phyloP scores from a whole-genome alignment of 1,140 invertebrate genomes.

The Cydia pomonella region DNA sequence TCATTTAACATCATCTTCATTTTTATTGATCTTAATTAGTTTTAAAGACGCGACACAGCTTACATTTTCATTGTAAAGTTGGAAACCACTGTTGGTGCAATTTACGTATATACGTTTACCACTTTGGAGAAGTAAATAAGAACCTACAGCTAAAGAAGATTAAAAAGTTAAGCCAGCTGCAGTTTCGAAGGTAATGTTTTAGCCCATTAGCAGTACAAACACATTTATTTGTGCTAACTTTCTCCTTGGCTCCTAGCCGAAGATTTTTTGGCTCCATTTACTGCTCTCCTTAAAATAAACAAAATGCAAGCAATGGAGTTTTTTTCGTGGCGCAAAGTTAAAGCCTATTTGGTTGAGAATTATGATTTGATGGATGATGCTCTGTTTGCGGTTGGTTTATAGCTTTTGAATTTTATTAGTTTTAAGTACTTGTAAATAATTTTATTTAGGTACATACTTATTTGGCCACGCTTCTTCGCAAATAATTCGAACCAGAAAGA shows the following conservation, averaged over 20 bases:
- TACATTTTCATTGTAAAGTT: too few relatives aligned
- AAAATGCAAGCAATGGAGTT: constrained; percentile 12
- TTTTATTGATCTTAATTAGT: too few relatives aligned
- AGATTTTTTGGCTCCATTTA: constrained; percentile 33
- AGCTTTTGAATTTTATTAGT: not conserved
- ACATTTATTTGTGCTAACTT: constrained; percentile 31
- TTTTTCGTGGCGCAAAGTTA: constrained; percentile 5
- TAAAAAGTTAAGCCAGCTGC: constrained; percentile 29
- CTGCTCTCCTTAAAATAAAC: constrained; percentile 28
- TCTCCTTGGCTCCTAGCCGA: constrained; percentile 29
- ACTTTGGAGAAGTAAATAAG: constrained; percentile 1
- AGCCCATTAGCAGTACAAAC: constrained; percentile 31
- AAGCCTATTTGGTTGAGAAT: not conserved
- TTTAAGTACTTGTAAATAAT: too few relatives aligned
- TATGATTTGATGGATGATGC: constrained; percentile 16
- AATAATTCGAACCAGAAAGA: too few relatives aligned
- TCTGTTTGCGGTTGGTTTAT: not conserved
- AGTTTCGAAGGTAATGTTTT: constrained; percentile 29
- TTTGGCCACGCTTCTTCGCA: too few relatives aligned
- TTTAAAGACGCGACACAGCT: too few relatives aligned
- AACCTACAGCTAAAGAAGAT: constrained; percentile 22
- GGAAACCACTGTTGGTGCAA: too few relatives aligned
- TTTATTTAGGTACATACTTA: too few relatives aligned
- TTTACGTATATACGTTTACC: too few relatives aligned
- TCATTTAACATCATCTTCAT: too few relatives aligned